Base-by-base conservation (phyloP, 2,888 invertebrate species). In the Anthophora plumipes region DNA sequence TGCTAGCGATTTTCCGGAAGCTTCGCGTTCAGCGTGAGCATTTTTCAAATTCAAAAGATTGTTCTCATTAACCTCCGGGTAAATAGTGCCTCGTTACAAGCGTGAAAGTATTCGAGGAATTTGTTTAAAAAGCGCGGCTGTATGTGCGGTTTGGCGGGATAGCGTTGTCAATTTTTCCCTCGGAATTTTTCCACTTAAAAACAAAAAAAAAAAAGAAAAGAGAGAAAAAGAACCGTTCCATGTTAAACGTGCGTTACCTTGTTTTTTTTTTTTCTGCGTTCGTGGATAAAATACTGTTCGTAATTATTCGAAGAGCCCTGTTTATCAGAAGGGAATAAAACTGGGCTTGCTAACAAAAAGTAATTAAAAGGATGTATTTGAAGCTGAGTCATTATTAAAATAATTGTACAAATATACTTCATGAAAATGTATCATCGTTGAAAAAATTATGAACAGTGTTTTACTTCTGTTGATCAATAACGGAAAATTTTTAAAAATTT, bases 401-500 rank as follows among this genome's bases (percentile, higher is more conserved):
- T 55, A 17, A 25, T 9, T 9, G 25, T 25, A n/a, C n/a, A n/a
- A n/a, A n/a, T n/a, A n/a, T n/a, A n/a, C n/a, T n/a, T n/a, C n/a
- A n/a, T n/a, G n/a, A 11, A 68, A 68, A 55, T n/a, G n/a, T 4
- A n/a, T 25, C 17, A 14, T n/a, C 25, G 25, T 39, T 46, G 20
- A 6, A 31, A 55, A n/a, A 60, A 60, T 69, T 37, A 50, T n/a
- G 69, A 50, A 59, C 48, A 60, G 59, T 39, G 9, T 31, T n/a
- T 48, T n/a, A 17, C 17, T 9, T 20, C 17, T n/a, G n/a, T 25
- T 12, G 6, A 5, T 5, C 2, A 11, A 61, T 14, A 12, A 4
- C 5, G n/a, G n/a, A 31, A 4, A 14, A 37, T 54, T 25, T 25
- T 37, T n/a, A 9, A 2, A 60, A 48, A 20, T 5, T 46, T n/a